phyloP scores from a whole-genome alignment of 2,113 vertebrate genomes.

The Aldabrachelys gigantea region DNA sequence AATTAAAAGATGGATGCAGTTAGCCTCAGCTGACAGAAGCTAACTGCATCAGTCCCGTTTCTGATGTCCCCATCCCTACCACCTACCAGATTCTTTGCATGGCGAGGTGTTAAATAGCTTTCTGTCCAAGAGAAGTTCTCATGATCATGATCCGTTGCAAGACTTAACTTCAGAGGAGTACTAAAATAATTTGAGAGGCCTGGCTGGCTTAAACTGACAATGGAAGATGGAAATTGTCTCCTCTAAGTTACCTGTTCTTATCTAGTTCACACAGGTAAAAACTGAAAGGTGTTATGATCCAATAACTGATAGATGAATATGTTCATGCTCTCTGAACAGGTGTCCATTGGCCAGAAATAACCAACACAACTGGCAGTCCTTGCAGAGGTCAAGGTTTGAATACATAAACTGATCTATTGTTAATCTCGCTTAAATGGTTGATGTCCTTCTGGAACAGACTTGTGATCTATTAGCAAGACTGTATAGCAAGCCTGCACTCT shows the following conservation, averaged over 20 bases:
- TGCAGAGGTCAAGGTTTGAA: background rate
- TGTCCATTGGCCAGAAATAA: accelerated
- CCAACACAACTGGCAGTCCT: background rate
- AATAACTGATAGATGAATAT: background rate
- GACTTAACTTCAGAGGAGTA: background rate
- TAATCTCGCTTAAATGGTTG: background rate
- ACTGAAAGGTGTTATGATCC: background rate
- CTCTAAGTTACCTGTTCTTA: background rate
- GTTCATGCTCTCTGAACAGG: background rate
- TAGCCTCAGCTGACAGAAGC: background rate
- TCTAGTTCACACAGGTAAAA: background rate
- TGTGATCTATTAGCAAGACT: background rate
- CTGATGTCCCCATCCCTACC: background rate
- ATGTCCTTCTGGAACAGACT: background rate
- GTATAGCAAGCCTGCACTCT: background rate
- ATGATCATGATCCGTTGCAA: background rate
- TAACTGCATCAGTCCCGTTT: background rate
- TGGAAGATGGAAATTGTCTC: background rate
- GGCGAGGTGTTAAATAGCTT: background rate
- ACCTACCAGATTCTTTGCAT: background rate
- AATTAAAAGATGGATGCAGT: background rate
- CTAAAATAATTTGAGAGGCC: background rate
- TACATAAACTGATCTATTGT: background rate
- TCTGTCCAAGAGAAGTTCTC: background rate
- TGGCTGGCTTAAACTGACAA: background rate